phyloP scores from a whole-genome alignment of 2,797 vertebrate genomes.

The Notolepis coatsorum region DNA sequence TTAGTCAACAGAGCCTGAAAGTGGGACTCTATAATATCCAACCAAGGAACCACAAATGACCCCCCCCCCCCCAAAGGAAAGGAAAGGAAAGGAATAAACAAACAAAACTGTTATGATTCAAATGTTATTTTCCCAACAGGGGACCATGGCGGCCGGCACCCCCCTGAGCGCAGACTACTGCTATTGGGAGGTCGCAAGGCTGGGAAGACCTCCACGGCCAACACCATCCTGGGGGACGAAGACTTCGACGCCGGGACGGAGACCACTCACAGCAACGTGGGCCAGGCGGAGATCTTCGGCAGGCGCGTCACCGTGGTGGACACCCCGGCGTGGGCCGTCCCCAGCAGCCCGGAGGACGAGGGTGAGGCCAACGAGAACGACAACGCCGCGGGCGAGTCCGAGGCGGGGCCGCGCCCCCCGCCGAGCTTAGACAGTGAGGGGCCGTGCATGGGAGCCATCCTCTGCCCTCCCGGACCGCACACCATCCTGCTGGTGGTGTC shows the following conservation, averaged over 20 bases:
- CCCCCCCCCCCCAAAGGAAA: neutral
- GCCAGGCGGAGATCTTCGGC: constrained; percentile 73
- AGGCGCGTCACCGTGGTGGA: constrained; percentile 76
- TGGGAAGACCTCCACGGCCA: constrained; percentile 84
- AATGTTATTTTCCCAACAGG: constrained; percentile 56
- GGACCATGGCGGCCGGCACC: constrained; percentile 63
- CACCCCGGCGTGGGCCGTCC: constrained; percentile 73
- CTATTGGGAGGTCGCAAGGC: constrained; percentile 80
- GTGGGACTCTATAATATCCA: neutral
- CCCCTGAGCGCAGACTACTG: constrained; percentile 77
- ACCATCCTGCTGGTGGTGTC: constrained; percentile 79
- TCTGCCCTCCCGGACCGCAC: constrained; percentile 81
- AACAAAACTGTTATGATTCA: neutral
- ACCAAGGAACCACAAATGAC: neutral
- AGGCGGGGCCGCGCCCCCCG: constrained; percentile 38
- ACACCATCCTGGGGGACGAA: constrained; percentile 79
- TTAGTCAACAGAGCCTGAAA: neutral
- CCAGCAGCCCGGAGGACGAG: constrained; percentile 33
- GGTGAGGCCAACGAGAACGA: constrained; percentile 31
- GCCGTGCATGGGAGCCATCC: constrained; percentile 76
- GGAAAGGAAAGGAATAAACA: neutral
- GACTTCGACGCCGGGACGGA: constrained; percentile 55
- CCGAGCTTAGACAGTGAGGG: constrained; percentile 75
- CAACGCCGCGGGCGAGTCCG: constrained; percentile 50
- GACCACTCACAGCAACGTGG: constrained; percentile 64